phyloP scores from a whole-genome alignment of 2,113 vertebrate genomes.

The Calyptomena viridis region DNA sequence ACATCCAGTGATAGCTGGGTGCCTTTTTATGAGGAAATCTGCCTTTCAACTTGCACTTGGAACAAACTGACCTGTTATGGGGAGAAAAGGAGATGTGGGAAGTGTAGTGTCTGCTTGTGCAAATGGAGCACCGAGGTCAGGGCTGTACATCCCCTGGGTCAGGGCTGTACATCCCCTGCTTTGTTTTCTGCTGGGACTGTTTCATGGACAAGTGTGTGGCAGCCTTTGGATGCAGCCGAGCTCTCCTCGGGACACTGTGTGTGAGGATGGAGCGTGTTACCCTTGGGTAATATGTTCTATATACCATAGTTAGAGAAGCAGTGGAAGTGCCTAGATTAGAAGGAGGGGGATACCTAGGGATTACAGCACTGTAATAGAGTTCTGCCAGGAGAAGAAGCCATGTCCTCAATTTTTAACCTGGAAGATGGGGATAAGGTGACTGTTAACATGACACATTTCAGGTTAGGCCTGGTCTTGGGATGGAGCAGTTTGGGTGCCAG shows the following conservation, averaged over 20 bases:
- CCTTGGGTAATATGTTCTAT: constrained; percentile 18
- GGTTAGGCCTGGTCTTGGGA: not conserved
- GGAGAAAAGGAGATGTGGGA: not conserved
- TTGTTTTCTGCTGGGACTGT: not conserved
- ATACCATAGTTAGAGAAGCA: not conserved
- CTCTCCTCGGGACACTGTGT: not conserved
- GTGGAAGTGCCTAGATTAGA: constrained; percentile 46
- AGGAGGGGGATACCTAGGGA: constrained; percentile 41
- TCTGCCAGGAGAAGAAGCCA: not conserved
- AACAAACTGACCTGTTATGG: not conserved
- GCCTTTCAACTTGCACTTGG: not conserved
- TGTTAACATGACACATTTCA: not conserved
- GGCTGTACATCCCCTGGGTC: not conserved
- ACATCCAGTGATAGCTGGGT: not conserved
- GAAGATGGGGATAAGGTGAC: constrained; percentile 50
- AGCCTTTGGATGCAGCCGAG: not conserved
- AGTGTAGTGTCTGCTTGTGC: not conserved
- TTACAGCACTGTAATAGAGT: constrained; percentile 44
- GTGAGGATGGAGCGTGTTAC: not conserved
- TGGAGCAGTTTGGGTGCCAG: not conserved
- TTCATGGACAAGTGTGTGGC: not conserved
- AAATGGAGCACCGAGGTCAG: rapidly evolving
- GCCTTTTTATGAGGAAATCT: not conserved
- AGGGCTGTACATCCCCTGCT: not conserved
- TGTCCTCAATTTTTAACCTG: constrained; percentile 65